phyloP scores from a whole-genome alignment of 92 coral and sea anemone genomes.

The Umimayanthus chanpuru region DNA sequence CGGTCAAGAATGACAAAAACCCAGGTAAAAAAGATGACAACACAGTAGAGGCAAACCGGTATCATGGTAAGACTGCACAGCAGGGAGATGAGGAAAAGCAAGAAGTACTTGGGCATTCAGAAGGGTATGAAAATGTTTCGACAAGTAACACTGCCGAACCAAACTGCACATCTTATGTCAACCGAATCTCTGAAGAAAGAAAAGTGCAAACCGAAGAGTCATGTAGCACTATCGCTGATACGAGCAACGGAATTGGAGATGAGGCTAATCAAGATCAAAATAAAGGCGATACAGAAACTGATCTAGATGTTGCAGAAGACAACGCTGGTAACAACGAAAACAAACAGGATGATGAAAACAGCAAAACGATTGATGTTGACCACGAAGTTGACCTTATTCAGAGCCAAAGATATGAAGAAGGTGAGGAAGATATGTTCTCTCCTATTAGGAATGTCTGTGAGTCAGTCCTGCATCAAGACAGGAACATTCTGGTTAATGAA shows the following conservation, averaged over 20 bases:
- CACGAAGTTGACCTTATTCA: constrained; percentile 50
- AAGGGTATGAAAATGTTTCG: too few species aligned
- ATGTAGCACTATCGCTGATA: neutral
- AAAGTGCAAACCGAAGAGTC: too few species aligned
- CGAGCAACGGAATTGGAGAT: neutral
- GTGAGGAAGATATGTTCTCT: constrained; percentile 52
- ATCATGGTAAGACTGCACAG: too few species aligned
- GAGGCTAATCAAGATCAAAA: too few species aligned
- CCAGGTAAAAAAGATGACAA: too few species aligned
- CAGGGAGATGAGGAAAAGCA: neutral
- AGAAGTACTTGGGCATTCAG: too few species aligned
- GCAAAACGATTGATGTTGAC: constrained; percentile 43
- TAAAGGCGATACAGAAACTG: neutral
- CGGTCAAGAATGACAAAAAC: too few species aligned
- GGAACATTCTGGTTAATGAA: neutral
- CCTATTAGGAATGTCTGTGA: constrained; percentile 17
- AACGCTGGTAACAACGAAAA: neutral
- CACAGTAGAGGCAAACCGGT: too few species aligned
- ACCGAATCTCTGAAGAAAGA: too few species aligned
- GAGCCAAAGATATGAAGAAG: constrained; percentile 46
- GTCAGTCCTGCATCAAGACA: neutral
- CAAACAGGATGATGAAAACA: too few species aligned
- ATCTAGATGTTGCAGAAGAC: neutral
- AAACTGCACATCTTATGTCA: too few species aligned
- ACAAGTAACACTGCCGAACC: too few species aligned